Evolutionary conservation across 2,888 invertebrate genomes (phyloP), one percentile per base, ranked within the genome.

Genomic region (Invenusta paracnida): DNA sequence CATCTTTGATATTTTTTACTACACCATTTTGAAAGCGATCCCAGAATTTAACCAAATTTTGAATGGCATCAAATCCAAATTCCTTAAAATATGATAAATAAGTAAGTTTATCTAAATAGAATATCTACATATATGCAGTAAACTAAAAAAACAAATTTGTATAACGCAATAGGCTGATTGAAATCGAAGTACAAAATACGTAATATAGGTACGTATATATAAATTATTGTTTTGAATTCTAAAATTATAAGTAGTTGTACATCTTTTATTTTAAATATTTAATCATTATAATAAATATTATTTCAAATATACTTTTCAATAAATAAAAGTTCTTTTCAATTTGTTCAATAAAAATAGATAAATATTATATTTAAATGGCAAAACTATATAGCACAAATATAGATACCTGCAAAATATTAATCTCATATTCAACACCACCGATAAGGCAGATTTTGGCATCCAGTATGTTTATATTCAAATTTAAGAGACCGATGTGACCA

Each of bases 361-460:
- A 48, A 5, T 48, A 11, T 48, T 48, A 48, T 48, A 17, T 48
- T 11, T 48, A 48, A 48, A 11, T 48, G 5, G 17, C 17, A 5
- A 48, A 48, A 48, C 13, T 30, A 29, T 5, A 28, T 5, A 82
- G 13, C 2, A 17, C 5, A 29, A 23, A 82, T 13, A 27, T 11
- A 5, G 5, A 30, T 86, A 89, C 89, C 88, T 89, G 88, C 5
- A 89, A 83, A 23, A 89, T 88, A 84, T 89, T 89, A 11, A 89
- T 67, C 67, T 88, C 87, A 83, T 89, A 89, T 27, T 86, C 87
- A 0, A 89, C 87, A 2, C 87, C 87, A 0, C 89, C 89, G 29
- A 82, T 82, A 5, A 82, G 23, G 31, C 82, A 82, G 1, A 82
- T 5, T 82, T 30, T 82, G 2, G 82, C 29, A 29, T 82, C 31